Evolutionary conservation across 2,797 vertebrate genomes (phyloP).

Genomic region (Lepus oiostolus): DNA sequence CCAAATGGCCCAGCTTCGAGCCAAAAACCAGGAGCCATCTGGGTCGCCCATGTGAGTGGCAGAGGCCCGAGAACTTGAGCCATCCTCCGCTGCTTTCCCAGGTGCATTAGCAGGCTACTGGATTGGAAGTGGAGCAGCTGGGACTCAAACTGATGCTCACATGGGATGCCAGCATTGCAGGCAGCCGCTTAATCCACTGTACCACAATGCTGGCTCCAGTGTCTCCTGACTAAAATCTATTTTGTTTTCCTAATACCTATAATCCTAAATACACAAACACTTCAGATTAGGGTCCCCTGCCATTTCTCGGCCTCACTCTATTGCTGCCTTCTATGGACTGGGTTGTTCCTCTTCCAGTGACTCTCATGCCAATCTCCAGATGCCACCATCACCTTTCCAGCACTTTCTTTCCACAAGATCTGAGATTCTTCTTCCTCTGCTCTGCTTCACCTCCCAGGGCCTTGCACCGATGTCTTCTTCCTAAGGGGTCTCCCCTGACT

Average conservation of each 20-base stretch:
- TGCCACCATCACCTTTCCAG: background rate
- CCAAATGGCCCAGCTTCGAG: no score
- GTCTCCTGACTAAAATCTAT: background rate
- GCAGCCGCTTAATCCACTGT: no score
- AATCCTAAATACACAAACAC: background rate
- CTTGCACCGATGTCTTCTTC: background rate
- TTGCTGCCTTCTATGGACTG: background rate
- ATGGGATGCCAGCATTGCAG: no score
- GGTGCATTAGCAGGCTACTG: no score
- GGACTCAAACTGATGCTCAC: no score
- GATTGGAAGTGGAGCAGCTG: no score
- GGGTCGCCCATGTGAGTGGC: no score
- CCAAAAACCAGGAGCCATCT: no score
- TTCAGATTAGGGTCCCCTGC: background rate
- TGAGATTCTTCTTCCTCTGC: background rate
- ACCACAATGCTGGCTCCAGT: background rate
- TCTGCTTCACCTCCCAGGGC: background rate
- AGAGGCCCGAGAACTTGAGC: no score
- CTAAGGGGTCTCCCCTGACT: background rate
- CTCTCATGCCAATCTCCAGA: background rate
- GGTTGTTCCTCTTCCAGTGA: background rate
- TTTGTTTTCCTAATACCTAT: background rate
- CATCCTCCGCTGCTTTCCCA: no score
- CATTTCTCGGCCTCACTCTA: background rate
- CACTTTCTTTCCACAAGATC: background rate